Evolutionary conservation across 1,140 invertebrate genomes (phyloP).

Genomic region (Ceratina australensis): DNA sequence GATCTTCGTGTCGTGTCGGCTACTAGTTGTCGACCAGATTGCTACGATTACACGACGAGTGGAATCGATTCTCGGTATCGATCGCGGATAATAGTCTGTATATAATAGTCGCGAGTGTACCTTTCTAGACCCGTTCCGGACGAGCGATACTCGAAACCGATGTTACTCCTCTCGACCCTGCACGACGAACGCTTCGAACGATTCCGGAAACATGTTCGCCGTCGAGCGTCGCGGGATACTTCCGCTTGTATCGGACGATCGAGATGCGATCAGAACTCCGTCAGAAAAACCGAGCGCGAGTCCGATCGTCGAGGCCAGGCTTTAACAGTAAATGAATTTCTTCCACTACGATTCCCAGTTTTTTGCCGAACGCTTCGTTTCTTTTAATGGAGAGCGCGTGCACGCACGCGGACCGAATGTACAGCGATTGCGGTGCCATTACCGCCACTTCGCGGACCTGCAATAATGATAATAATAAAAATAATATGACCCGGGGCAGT

Average conservation of each 20-base stretch:
- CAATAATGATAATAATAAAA: neutral
- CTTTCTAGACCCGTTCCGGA: conserved; percentile 48
- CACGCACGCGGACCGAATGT: neutral
- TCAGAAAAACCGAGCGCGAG: neutral
- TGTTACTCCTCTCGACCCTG: conserved; percentile 23
- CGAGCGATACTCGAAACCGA: conserved; percentile 18
- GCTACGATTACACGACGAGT: conserved; percentile 52
- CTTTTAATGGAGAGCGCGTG: neutral
- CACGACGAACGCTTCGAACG: conserved; percentile 8
- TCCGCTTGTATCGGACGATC: conserved; percentile 28
- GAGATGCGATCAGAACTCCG: neutral
- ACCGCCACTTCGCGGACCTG: neutral
- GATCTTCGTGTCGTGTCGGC: conserved; percentile 35
- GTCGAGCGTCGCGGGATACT: neutral
- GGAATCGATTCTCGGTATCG: conserved; percentile 53
- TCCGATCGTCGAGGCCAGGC: neutral
- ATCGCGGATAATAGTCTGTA: conserved; percentile 50
- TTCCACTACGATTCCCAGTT: neutral
- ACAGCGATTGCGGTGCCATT: neutral
- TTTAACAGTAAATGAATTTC: neutral
- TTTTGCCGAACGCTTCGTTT: neutral
- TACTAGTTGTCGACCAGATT: conserved; percentile 50
- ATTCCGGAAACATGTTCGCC: conserved; percentile 45
- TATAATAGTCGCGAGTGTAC: conserved; percentile 48
- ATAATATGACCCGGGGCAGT: neutral